Evolutionary conservation across 2,113 vertebrate genomes (phyloP), one percentile per base, ranked within the genome.

Genomic region (Heteronetta atricapilla): DNA sequence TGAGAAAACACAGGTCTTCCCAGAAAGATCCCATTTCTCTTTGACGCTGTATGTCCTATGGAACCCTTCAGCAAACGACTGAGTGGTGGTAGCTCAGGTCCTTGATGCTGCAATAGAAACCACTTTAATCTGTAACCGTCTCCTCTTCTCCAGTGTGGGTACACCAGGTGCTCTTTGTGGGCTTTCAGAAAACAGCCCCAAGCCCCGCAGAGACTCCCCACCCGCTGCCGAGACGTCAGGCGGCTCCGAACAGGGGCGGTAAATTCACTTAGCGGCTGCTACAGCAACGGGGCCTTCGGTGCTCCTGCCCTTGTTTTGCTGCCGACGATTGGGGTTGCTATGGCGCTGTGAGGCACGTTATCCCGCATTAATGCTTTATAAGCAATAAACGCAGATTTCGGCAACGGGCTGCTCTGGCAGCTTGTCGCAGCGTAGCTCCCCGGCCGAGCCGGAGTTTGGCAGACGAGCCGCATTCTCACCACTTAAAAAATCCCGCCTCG

Each of bases 211-310:
- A 69, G 67, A n/a, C 38, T 34, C n/a, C 69, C 34, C 23, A 8
- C 19, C 53, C 11, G 1, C 46, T 15, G 46, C 53, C 0, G 12
- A 48, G 87, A n/a, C 17, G 14, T 20, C 16, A 8, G 44, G 56
- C 0, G 0, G 67, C 68, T 76, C 73, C 9, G 84, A 82, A 22
- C 60, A n/a, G 60, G 38, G 46, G 26, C 76, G 70, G 64, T 40
- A 31, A 86, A 92, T 83, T 86, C 76, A 56, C 59, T 36, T 5
- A 31, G 33, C 66, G 76, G 72, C 93, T 95, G 81, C 94, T 76
- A 2, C 88, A 60, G 86, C 67, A 66, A 8, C 31, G 1, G 75
- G 22, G 79, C 55, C 29, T 60, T 59, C 28, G 82, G 78, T 84
- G 82, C 76, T 53, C 59, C 18, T 33, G 82, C 72, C 67, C 68